These are phyloP conservation scores for Platichthys flesus DNA, from an alignment of 2,113 vertebrate species.

Conservation along the genomic window DNA sequence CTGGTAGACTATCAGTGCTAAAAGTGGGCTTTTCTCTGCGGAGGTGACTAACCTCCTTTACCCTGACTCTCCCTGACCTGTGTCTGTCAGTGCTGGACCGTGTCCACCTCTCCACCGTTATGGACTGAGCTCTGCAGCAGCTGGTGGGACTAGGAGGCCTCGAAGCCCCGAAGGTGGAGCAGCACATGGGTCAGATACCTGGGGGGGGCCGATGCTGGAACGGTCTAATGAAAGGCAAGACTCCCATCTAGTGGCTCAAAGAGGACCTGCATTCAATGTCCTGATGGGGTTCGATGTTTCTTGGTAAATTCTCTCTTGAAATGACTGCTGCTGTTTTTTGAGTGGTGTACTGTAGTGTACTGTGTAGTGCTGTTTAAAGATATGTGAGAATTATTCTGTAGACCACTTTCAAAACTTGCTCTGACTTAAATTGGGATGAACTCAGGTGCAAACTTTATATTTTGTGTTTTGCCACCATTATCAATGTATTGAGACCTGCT, in stretches of 20 bases:
- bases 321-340: no score
- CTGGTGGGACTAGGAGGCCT: constrained; percentile 33
- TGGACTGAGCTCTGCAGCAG: constrained; percentile 49
- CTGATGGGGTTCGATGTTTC: no score
- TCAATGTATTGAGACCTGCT: no score
- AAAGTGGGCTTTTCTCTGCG: constrained; percentile 14
- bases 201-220: fast-evolving
- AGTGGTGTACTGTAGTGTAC: no score
- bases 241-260: constrained; percentile 65
- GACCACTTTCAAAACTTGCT: no score
- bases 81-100: constrained; percentile 1
- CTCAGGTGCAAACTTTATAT: no score
- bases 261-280: not conserved
- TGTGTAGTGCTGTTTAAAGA: no score
- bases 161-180: constrained; percentile 19
- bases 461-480: no score
- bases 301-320: no score
- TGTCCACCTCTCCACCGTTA: not conserved
- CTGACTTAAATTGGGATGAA: no score
- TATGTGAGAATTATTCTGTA: no score
- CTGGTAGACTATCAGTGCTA: not conserved
- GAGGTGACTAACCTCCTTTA: not conserved
- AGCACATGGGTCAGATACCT: not conserved
- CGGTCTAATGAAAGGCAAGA: constrained; percentile 27
- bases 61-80: constrained; percentile 7